phyloP scores from a whole-genome alignment of 2,797 vertebrate genomes.

The Pseudomugil tenellus region DNA sequence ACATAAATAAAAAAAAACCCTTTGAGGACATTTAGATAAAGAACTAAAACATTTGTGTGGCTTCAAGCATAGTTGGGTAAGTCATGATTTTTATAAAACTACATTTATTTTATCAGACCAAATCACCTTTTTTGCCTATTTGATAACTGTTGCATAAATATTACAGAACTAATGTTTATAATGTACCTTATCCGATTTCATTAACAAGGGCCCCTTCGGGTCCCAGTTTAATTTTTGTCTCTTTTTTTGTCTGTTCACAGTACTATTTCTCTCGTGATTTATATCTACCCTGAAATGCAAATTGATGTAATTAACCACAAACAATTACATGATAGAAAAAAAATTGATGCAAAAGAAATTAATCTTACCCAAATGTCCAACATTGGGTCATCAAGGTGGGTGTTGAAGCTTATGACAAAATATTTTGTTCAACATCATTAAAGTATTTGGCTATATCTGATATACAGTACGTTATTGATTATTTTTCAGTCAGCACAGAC shows the following conservation, averaged over 20 bases:
- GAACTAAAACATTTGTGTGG: background rate
- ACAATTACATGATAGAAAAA: background rate
- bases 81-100: too few species aligned
- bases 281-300: background rate
- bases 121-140: background rate
- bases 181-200: constrained; percentile 2
- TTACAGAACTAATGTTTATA: background rate
- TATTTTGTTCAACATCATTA: constrained; percentile 4
- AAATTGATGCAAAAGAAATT: background rate
- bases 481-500: background rate
- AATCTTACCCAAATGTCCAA: background rate
- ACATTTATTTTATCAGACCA: constrained; percentile 8
- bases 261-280: background rate
- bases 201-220: background rate
- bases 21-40: background rate
- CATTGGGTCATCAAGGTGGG: background rate
- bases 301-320: background rate
- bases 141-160: background rate
- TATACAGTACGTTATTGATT: background rate
- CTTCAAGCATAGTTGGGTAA: background rate
- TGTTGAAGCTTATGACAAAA: background rate
- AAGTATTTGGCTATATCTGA: constrained; percentile 11
- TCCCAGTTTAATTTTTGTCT: background rate
- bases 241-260: constrained; percentile 17
- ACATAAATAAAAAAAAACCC: background rate